A percentile compares a stretch with the other conserved stretches of the same genome.
phyloP scores from a whole-genome alignment of 2,113 vertebrate species.

The Pelobates fuscus region DNA sequence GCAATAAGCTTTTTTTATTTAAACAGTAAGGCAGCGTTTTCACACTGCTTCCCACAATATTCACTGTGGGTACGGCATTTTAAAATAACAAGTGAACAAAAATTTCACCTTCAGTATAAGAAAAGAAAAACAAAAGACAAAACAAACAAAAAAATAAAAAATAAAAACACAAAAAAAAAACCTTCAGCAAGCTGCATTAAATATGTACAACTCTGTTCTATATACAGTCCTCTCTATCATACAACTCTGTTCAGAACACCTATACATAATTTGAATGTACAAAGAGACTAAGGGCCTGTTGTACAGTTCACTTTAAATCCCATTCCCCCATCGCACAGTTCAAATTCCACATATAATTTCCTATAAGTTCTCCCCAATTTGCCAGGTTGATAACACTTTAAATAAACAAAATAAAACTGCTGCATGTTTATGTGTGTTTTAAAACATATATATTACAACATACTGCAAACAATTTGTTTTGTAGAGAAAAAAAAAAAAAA shows the following conservation, averaged over 20 bases:
- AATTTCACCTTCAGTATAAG: slow-evolving; percentile 58
- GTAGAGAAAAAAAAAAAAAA: not conserved
- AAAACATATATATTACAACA: not conserved
- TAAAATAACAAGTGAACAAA: slow-evolving; percentile 73
- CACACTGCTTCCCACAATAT: slow-evolving; percentile 78
- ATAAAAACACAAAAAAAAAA: no score
- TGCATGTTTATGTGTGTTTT: not conserved
- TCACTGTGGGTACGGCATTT: slow-evolving; percentile 75
- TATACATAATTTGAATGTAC: slow-evolving; percentile 70
- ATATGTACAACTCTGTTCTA: slow-evolving; percentile 84
- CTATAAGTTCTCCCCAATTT: not conserved
- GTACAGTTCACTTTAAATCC: slow-evolving; percentile 53
- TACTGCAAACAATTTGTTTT: not conserved
- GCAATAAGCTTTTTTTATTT: slow-evolving; percentile 80
- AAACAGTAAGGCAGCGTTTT: slow-evolving; percentile 79
- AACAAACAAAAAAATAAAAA: no score
- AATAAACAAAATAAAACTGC: not conserved
- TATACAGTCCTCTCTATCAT: slow-evolving; percentile 74
- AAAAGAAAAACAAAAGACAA: slow-evolving; percentile 66
- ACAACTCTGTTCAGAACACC: slow-evolving; percentile 68
- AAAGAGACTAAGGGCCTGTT: slow-evolving; percentile 52
- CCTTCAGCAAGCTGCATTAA: slow-evolving; percentile 76
- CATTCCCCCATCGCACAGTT: not conserved
- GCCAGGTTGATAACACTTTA: not conserved
- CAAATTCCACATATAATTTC: not conserved